phyloP scores from a whole-genome alignment of 2,797 vertebrate genomes.

The Pipistrellus kuhlii region DNA sequence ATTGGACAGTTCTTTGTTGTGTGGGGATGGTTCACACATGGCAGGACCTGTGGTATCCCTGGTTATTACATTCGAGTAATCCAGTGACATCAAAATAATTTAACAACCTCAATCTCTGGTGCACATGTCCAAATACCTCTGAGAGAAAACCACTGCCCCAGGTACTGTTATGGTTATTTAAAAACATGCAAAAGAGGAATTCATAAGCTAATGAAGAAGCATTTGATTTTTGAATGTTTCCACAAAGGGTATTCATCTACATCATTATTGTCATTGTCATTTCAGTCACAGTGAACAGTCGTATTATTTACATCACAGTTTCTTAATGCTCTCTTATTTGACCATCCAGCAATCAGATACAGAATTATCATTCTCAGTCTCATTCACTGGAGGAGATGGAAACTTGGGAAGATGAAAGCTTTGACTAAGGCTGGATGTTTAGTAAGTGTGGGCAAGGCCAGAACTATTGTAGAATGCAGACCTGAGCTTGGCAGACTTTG shows the following conservation, averaged over 20 bases:
- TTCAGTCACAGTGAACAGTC: neutral
- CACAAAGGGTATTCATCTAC: neutral
- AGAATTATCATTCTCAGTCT: neutral
- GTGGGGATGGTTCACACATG: neutral
- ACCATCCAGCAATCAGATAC: neutral
- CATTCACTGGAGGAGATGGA: neutral
- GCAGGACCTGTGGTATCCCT: neutral
- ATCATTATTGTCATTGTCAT: neutral
- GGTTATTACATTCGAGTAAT: neutral
- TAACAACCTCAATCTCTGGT: neutral
- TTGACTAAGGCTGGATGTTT: neutral
- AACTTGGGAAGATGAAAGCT: neutral
- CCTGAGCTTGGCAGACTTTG: neutral
- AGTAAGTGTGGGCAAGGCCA: neutral
- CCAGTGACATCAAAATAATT: neutral
- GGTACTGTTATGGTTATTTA: neutral
- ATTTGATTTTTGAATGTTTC: conserved; percentile 29
- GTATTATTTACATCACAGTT: neutral
- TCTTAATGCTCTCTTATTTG: conserved; percentile 6
- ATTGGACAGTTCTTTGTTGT: neutral
- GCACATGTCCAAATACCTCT: neutral
- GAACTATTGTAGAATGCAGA: neutral
- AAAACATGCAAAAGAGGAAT: neutral
- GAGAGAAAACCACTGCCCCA: neutral
- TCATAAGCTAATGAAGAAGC: neutral